Conservation (phyloP, 2,113 vertebrate genomes). For the Crotalus viridis region DNA sequence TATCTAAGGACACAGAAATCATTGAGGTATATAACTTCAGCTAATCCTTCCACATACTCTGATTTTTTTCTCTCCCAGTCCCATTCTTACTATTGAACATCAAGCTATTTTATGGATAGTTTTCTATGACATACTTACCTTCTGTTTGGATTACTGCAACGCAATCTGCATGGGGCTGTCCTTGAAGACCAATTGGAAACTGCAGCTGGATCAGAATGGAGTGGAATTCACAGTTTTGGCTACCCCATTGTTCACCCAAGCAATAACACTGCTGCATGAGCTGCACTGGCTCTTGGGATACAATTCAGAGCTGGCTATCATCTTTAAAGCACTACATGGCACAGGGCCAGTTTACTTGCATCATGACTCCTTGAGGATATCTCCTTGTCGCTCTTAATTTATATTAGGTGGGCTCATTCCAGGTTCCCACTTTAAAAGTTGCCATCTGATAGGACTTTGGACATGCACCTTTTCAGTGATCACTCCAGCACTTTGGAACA, state of each 20-base stretch:
- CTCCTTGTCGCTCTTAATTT: background rate
- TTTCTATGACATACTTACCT: background rate
- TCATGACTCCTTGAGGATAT: background rate
- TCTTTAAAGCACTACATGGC: background rate
- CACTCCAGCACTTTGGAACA: background rate
- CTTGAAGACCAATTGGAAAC: background rate
- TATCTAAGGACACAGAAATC: background rate
- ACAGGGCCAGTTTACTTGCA: background rate
- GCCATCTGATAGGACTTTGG: background rate
- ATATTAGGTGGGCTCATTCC: too few species aligned
- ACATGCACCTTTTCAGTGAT: background rate
- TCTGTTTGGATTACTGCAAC: background rate
- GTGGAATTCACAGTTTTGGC: background rate
- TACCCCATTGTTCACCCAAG: background rate
- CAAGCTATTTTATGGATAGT: background rate
- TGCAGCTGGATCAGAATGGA: background rate
- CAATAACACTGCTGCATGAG: background rate
- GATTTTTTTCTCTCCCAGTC: background rate
- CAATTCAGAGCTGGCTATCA: background rate
- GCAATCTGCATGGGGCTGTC: background rate
- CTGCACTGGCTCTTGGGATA: background rate
- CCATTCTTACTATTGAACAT: background rate
- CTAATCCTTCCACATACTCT: background rate
- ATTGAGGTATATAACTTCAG: background rate
- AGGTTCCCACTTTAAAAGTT: background rate